Evolutionary conservation across 2,113 vertebrate genomes (phyloP), one percentile per base, ranked within the genome.

Genomic region (Triplophysa tibetana): DNA sequence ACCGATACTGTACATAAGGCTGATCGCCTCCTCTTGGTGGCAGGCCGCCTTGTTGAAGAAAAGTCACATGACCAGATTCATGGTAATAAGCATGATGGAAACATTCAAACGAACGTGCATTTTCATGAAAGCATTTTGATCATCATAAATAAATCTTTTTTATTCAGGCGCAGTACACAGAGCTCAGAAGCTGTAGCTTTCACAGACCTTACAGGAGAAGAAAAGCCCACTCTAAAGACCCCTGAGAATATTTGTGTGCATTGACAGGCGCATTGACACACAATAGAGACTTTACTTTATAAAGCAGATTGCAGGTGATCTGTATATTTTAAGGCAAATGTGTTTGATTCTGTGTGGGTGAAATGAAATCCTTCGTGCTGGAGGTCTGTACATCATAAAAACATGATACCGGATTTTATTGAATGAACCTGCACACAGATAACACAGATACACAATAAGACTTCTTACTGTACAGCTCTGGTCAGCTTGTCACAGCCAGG

Each of bases 121-220:
- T 24, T 64, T 8, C 9, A 43, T 21, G 17, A 9, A 9, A 9
- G 54, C 54, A 2, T 38, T 41, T 50, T 78, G 17, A 5, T 78
- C 24, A 63, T 63, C 62, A n/a, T 26, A 65, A 29, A 14, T 77
- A 1, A n/a, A 13, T 69, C 3, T 73, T 95, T 91, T 92, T 93
- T 93, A 90, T 90, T 87, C 93, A 98, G 96, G 94, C 96, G 91
- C 96, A 97, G 91, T 92, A 92, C 1, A 85, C 91, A 2, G 95
- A 96, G 88, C 78, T 93, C 85, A 96, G 90, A 88, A 87, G 86
- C 79, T 85, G 67, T 86, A 87, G 89, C 81, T 70, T 85, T 82
- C 91, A 92, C 81, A 94, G 90, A 54, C 91, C 92, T 69, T 19
- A 90, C 61, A 94, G 87, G 88, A 99, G 91, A 92, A 99, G 94